phyloP scores from a whole-genome alignment of 1,140 invertebrate species.

The Stratiolaelaps scimitus region DNA sequence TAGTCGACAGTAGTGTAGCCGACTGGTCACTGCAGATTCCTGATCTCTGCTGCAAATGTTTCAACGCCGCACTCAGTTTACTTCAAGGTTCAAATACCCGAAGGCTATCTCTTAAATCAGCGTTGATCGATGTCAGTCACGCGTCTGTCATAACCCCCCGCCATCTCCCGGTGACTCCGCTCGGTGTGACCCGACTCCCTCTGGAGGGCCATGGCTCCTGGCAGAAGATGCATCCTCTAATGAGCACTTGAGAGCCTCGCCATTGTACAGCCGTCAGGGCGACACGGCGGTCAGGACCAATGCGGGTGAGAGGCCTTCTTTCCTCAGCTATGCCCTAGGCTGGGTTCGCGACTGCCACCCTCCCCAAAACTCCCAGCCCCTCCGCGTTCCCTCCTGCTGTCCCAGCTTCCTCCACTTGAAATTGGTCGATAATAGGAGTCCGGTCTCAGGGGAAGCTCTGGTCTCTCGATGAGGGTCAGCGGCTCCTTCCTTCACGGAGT shows the following conservation, averaged over 20 bases:
- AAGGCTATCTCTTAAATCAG: not conserved
- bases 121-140: slow-evolving; percentile 7
- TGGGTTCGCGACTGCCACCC: no score
- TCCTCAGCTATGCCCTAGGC: no score
- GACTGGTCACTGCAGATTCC: no score
- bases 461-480: slow-evolving; percentile 1
- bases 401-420: slow-evolving; percentile 22
- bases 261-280: not conserved
- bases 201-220: not conserved
- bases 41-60: no score
- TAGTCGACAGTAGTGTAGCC: no score
- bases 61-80: no score
- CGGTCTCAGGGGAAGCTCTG: slow-evolving; percentile 5
- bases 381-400: no score
- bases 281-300: not conserved
- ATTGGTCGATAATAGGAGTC: slow-evolving; percentile 29
- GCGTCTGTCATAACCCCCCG: slow-evolving; percentile 25
- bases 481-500: slow-evolving; percentile 21
- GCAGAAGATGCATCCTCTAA: slow-evolving; percentile 28
- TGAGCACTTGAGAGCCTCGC: slow-evolving; percentile 22
- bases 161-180: not conserved
- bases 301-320: not conserved
- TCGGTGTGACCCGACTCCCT: not conserved
- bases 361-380: no score
- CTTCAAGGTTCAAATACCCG: no score